A percentile compares a stretch with the other conserved stretches of the same genome.
Evolutionary conservation across 2,113 vertebrate genomes (phyloP).

Genomic region (Campylorhamphus procurvoides): DNA sequence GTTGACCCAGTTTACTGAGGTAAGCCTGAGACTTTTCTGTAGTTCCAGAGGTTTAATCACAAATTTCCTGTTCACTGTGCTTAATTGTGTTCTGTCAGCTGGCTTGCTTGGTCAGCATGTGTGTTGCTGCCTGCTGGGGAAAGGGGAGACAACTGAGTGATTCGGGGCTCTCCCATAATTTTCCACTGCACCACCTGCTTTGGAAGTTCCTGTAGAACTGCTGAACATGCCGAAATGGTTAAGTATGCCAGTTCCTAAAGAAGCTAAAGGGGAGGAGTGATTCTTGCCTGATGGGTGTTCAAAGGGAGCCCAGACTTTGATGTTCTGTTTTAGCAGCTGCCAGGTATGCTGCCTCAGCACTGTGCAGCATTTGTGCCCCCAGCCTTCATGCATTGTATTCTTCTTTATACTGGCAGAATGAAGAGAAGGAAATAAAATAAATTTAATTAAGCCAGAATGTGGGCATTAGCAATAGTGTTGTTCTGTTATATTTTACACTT

Average conservation of each 20-base stretch:
- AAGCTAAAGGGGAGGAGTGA: conserved; percentile 84
- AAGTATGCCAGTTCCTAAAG: conserved; percentile 82
- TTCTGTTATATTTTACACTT: conserved; percentile 6
- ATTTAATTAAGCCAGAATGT: neutral
- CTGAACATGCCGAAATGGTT: conserved; percentile 93
- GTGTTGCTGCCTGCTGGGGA: neutral
- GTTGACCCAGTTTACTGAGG: neutral
- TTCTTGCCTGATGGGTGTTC: conserved; percentile 83
- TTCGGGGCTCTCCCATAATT: neutral
- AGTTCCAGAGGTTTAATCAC: neutral
- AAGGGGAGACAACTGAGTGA: neutral
- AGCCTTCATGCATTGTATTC: conserved; percentile 25
- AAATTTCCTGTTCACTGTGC: neutral
- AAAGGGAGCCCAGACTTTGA: conserved; percentile 88
- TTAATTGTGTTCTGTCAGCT: neutral
- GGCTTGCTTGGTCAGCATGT: neutral
- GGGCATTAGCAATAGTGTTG: neutral
- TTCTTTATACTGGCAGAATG: conserved; percentile 25
- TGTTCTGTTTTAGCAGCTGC: conserved; percentile 86
- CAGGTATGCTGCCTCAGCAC: conserved; percentile 89
- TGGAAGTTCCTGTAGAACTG: conserved; percentile 61
- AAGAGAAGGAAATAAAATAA: neutral
- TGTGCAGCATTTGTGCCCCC: conserved; percentile 54
- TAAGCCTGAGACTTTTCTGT: neutral
- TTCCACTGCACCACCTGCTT: conserved; percentile 46